Conservation (phyloP, 2,113 vertebrate genomes). For the cat (Felis catus) region F.catus_Fca126_mat1.0 CM031416.1:11202001-11202500, state of each 20-base stretch:
- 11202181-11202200: background rate
- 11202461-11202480: too few species aligned
- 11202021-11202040: background rate
- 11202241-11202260: background rate
- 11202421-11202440: background rate
- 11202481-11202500: too few species aligned
- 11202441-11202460: background rate
- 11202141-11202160: background rate
- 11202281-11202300: background rate
- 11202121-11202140: constrained; percentile 28
- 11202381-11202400: background rate
- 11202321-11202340: background rate
- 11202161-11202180: background rate
- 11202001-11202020: background rate
- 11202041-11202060: background rate
- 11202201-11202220: background rate
- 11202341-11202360: background rate
- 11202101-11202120: constrained; percentile 2
- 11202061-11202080: background rate
- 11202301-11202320: background rate
- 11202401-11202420: background rate
- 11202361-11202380: background rate
- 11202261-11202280: background rate
- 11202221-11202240: background rate
- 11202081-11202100: constrained; percentile 58